Evolutionary conservation across 2,113 vertebrate species (phyloP).

Genomic region (Podocnemis expansa): DNA sequence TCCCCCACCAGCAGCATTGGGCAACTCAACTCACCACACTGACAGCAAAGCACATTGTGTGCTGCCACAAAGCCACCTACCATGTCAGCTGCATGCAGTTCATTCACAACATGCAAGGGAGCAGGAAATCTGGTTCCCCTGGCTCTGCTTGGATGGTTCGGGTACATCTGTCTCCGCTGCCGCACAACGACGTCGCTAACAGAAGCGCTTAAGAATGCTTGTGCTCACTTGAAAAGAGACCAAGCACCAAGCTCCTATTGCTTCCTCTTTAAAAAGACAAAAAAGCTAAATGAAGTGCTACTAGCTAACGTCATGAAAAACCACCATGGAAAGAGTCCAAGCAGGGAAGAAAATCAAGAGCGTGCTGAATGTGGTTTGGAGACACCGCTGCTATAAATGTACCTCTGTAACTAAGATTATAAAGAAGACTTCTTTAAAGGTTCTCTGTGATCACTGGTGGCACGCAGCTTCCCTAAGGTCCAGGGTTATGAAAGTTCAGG

Average conservation of each 20-base stretch:
- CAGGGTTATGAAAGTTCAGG: background rate
- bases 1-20: background rate
- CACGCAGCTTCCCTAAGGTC: background rate
- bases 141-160: background rate
- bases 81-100: background rate
- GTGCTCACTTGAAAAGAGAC: background rate
- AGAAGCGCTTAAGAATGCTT: background rate
- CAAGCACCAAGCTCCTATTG: background rate
- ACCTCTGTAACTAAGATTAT: background rate
- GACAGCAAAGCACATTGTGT: background rate
- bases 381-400: background rate
- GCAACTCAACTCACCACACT: background rate
- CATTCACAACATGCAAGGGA: background rate
- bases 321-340: background rate
- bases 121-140: background rate
- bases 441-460: background rate
- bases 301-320: background rate
- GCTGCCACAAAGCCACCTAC: background rate
- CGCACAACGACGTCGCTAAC: background rate
- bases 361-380: background rate
- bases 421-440: background rate
- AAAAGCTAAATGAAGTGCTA: background rate
- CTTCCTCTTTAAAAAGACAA: background rate
- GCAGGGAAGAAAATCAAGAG: background rate
- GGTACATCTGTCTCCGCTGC: background rate